Percentiles rank a stretch among this genome's conserved stretches.
Conservation (phyloP, 2,888 invertebrate genomes). For the Anodontia alba region DNA sequence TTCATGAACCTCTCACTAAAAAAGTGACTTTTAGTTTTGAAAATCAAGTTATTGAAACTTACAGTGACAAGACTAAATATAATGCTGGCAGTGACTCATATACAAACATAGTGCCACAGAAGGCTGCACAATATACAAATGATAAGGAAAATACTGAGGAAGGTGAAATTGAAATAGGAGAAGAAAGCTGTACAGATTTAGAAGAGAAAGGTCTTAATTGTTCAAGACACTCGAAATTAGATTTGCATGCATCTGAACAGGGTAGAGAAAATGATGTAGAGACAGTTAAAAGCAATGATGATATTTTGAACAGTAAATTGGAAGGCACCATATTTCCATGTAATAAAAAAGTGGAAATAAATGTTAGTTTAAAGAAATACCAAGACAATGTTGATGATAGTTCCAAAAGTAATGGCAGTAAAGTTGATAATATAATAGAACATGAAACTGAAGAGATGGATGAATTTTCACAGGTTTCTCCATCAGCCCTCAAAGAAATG, state of each 20-base stretch:
- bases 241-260: too few species aligned
- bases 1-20: not conserved
- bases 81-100: not conserved
- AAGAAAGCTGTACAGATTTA: too few species aligned
- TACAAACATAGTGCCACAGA: too few species aligned
- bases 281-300: too few species aligned
- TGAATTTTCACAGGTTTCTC: slow-evolving; percentile 71
- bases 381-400: not conserved
- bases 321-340: not conserved
- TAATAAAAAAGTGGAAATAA: not conserved
- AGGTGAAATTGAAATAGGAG: too few species aligned
- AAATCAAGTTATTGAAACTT: not conserved
- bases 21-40: not conserved
- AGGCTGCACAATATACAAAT: not conserved
- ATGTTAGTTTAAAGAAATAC: not conserved
- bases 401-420: not conserved
- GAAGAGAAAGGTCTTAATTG: too few species aligned
- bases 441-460: not conserved
- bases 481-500: slow-evolving; percentile 63
- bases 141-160: not conserved
- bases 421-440: not conserved
- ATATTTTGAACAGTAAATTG: too few species aligned
- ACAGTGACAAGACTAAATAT: not conserved
- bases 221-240: too few species aligned
- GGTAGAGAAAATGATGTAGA: too few species aligned